Evolutionary conservation across 2,113 vertebrate species (phyloP).

Genomic region (Toxotes jaculatrix): DNA sequence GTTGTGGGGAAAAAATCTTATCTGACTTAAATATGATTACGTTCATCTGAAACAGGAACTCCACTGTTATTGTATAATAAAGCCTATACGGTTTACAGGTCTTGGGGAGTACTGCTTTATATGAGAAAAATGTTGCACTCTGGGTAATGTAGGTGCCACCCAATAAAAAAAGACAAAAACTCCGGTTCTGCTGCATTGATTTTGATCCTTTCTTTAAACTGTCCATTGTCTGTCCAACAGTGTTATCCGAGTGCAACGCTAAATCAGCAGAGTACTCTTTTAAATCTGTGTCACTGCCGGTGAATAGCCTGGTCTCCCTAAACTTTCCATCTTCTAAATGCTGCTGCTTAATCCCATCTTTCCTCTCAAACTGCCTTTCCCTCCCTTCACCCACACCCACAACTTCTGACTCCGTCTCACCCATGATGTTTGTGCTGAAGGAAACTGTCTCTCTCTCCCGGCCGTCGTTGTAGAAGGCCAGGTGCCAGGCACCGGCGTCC

Average conservation of each 20-base stretch:
- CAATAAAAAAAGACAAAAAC: not conserved
- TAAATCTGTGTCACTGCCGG: not conserved
- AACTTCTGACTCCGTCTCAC: slow-evolving; percentile 80
- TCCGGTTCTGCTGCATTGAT: too few relatives aligned
- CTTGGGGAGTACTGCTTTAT: not conserved
- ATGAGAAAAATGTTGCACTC: not conserved
- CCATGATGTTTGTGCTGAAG: slow-evolving; percentile 94
- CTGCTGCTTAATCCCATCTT: slow-evolving; percentile 13
- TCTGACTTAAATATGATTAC: not conserved
- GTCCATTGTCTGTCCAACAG: not conserved
- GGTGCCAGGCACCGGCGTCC: slow-evolving; percentile 95
- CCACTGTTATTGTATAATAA: not conserved
- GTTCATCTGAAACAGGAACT: not conserved
- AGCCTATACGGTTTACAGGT: not conserved
- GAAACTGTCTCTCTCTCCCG: slow-evolving; percentile 96
- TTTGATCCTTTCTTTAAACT: not conserved
- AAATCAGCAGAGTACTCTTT: not conserved
- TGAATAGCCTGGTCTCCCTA: not conserved
- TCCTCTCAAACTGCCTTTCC: not conserved
- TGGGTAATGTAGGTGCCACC: too few relatives aligned
- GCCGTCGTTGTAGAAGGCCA: slow-evolving; percentile 98
- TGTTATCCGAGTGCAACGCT: not conserved
- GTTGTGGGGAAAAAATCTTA: not conserved
- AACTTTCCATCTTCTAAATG: slow-evolving; percentile 23
- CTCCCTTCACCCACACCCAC: not conserved